These are phyloP conservation scores for Glyphotaelius pellucidus DNA, from an alignment of 2,888 invertebrate species.

Conservation along the genomic window DNA sequence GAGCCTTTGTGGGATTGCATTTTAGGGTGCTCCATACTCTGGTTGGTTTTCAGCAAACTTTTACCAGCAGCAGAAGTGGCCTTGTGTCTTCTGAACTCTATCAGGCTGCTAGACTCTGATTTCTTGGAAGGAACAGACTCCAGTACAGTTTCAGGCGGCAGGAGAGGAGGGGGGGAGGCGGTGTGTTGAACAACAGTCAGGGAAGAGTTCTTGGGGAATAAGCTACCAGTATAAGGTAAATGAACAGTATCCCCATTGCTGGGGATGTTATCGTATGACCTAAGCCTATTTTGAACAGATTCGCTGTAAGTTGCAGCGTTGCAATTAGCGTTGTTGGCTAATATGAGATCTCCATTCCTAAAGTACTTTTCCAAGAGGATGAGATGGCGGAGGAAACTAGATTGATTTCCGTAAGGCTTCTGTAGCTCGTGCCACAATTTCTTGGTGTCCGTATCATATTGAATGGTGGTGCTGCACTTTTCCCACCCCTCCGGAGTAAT, in stretches of 20 bases:
- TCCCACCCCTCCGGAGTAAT: slow-evolving; percentile 92
- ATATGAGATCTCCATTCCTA: slow-evolving; percentile 86
- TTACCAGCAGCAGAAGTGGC: slow-evolving; percentile 71
- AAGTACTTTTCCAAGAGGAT: slow-evolving; percentile 90
- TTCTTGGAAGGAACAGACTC: slow-evolving; percentile 70
- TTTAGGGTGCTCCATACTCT: slow-evolving; percentile 64
- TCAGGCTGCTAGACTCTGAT: slow-evolving; percentile 71
- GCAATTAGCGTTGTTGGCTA: slow-evolving; percentile 85
- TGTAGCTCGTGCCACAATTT: slow-evolving; percentile 89
- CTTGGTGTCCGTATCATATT: slow-evolving; percentile 90
- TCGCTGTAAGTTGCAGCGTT: slow-evolving; percentile 88
- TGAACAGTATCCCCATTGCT: slow-evolving; percentile 67
- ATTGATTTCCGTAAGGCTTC: slow-evolving; percentile 91
- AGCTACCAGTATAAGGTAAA: slow-evolving; percentile 20
- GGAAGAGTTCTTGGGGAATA: slow-evolving; percentile 43
- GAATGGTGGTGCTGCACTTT: slow-evolving; percentile 86
- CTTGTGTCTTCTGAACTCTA: slow-evolving; percentile 74
- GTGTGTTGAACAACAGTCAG: slow-evolving; percentile 46
- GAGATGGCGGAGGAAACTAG: slow-evolving; percentile 89
- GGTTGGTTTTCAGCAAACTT: slow-evolving; percentile 74
- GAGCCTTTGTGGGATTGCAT: slow-evolving; percentile 33
- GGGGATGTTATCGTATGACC: slow-evolving; percentile 84
- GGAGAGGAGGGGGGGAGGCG: slow-evolving; percentile 50
- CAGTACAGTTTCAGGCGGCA: slow-evolving; percentile 65
- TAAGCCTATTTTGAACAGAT: slow-evolving; percentile 86